phyloP scores from a whole-genome alignment of 1,140 invertebrate genomes.

The Drosophila elegans region DNA sequence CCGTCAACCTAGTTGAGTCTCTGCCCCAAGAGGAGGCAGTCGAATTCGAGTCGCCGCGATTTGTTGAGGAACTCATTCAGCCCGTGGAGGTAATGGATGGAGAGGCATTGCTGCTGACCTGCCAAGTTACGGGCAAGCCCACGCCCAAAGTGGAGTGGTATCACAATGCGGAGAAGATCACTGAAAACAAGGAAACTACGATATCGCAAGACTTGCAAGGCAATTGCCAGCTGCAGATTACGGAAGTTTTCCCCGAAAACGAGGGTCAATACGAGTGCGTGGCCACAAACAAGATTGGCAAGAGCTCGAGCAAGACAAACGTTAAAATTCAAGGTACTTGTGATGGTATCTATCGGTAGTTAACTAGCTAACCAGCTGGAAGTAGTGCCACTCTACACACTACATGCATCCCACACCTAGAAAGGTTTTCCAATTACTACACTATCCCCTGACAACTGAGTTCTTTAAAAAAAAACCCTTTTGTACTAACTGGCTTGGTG shows the following conservation, averaged over 20 bases:
- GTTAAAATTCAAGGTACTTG: constrained; percentile 93
- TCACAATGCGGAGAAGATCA: constrained; percentile 89
- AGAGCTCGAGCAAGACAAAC: constrained; percentile 91
- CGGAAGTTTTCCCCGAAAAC: constrained; percentile 97
- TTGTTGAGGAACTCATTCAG: constrained; percentile 88
- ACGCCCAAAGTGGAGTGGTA: constrained; percentile 93
- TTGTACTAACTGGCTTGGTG: constrained; percentile 57
- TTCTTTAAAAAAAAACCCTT: constrained; percentile 22
- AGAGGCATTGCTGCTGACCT: constrained; percentile 92
- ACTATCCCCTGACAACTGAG: constrained; percentile 38
- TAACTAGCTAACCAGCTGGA: constrained; percentile 47
- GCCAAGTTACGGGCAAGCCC: constrained; percentile 91
- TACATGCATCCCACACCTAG: constrained; percentile 53
- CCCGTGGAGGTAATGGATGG: constrained; percentile 96
- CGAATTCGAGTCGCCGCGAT: constrained; percentile 90
- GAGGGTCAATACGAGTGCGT: constrained; percentile 93
- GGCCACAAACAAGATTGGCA: constrained; percentile 94
- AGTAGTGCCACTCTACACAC: constrained; percentile 49
- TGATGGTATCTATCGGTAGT: constrained; percentile 54
- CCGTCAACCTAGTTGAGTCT: constrained; percentile 88
- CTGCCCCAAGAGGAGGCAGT: constrained; percentile 86
- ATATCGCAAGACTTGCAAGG: constrained; percentile 91
- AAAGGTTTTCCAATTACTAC: constrained; percentile 65
- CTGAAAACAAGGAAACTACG: constrained; percentile 92
- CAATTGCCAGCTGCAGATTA: constrained; percentile 92